Evolutionary conservation across 2,113 vertebrate species (phyloP), one percentile per base, ranked within the genome.

Genomic region (Coracopsis vasa): DNA sequence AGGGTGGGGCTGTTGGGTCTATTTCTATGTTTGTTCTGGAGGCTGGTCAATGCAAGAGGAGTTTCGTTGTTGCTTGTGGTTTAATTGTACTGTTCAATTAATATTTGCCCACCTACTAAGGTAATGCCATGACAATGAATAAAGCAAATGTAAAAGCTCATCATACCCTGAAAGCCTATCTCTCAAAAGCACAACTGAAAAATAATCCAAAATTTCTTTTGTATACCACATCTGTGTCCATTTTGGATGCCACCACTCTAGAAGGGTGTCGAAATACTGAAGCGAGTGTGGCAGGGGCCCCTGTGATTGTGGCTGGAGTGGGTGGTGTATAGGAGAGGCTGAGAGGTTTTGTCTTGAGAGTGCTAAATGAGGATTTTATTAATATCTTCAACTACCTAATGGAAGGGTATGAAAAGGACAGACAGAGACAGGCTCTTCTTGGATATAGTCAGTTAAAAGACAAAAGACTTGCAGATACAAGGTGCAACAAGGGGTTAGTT

Each of bases 241-340:
- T 33, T 75, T 86, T 51, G 14, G 42, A 53, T 82, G 66, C 47
- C 2, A 2, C 29, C 24, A 11, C 53, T 16, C 62, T 62, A 64
- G 56, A 75, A 67, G 13, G 42, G 24, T 53, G 15, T 62, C 33
- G 72, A 39, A 79, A 86, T 71, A 58, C 56, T 75, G 72, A 37
- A 75, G 23, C 28, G 24, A 86, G 23, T 1, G 0, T 80, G 41
- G n/a, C 47, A 62, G 2, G 0, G 7, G 27, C 4, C 16, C 7
- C 51, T 41, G 37, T 2, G 2, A 27, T 23, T 82, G 48, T 81
- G 65, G n/a, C 48, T 77, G 25, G 25, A 54, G 47, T 31, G 31
- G 9, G 2, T 67, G 56, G 21, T 64, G 24, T 58, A 28, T 15
- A 50, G 37, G 23, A 72, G 10, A 75, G 17, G 28, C n/a, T 80